Evolutionary conservation across 2,797 vertebrate genomes (phyloP), one percentile per base, ranked within the genome.

Genomic region (Artibeus lituratus): DNA sequence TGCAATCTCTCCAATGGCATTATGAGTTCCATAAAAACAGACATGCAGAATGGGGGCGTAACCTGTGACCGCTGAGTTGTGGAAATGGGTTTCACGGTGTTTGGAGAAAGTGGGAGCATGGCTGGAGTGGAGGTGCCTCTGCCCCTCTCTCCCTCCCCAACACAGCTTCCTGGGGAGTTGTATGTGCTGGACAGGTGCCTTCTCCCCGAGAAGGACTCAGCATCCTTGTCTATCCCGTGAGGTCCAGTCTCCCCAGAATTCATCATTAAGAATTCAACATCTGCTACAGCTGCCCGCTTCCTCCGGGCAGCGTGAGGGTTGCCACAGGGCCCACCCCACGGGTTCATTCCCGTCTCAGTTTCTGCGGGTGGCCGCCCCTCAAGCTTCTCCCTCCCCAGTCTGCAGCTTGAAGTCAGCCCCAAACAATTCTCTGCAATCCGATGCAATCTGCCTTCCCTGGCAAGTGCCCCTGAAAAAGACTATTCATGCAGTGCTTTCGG

Each of bases 381-480:
- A 0, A 51, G 81, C 21, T 35, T 53, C 32, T 81, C 29, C 82
- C 53, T 51, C 32, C 0, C 44, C 78, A 62, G 22, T 24, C 80
- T 55, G 16, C 37, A 55, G 47, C 85, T 91, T 82, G 72, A 69
- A 57, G 87, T n/a, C 67, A 76, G 53, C 35, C 65, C 88, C 44
- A 84, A 62, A 83, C 55, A 32, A 53, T 74, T 82, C 82, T 70
- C 19, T 77, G 73, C 42, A 53, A 83, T 49, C 67, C 85, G 51
- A 93, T 44, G 47, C n/a, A 62, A 78, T 86, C 78, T 86, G 90
- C 85, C 55, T 96, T 90, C 88, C 90, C 78, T 95, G 97, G 97
- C 94, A 97, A 92, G 96, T 94, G 95, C 95, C 93, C 94, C 69
- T 88, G 93, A 85, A 83, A 94, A 94, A 87, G 90, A 87, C 96